Conservation (phyloP, 2,888 invertebrate genomes). For the Eurytoma adleriae region DNA sequence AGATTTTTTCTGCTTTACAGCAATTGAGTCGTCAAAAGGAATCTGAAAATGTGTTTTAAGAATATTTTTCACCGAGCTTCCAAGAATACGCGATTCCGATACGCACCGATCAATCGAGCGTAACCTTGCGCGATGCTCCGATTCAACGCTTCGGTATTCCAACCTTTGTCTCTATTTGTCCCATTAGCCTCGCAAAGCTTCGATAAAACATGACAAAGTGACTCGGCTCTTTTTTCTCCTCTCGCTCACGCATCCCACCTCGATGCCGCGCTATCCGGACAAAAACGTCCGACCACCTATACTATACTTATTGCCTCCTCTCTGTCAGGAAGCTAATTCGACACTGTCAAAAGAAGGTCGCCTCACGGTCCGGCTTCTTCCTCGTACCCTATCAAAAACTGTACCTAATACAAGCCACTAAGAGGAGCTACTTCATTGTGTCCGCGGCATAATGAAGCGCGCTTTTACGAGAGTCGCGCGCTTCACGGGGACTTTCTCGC, state of each 20-base stretch:
- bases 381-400: not conserved
- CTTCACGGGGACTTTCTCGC: slow-evolving; percentile 38
- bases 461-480: slow-evolving; percentile 16
- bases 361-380: not conserved
- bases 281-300: not conserved
- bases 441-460: slow-evolving; percentile 26
- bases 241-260: not conserved
- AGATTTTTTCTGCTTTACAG: no score
- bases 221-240: not conserved
- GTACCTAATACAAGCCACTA: no score
- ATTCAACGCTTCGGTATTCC: slow-evolving; percentile 47
- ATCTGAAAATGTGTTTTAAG: no score
- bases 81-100: not conserved
- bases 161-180: slow-evolving; percentile 48
- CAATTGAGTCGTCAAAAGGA: no score
- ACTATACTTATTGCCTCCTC: not conserved
- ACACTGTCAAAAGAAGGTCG: not conserved
- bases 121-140: slow-evolving; percentile 31
- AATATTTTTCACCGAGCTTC: no score
- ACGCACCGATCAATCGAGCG: not conserved
- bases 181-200: slow-evolving; percentile 22
- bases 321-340: not conserved
- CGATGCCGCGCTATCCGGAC: no score
- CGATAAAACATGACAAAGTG: slow-evolving; percentile 4
- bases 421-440: slow-evolving; percentile 14